Evolutionary conservation across 1,140 invertebrate species (phyloP).

Genomic region (Araneus ventricosus): DNA sequence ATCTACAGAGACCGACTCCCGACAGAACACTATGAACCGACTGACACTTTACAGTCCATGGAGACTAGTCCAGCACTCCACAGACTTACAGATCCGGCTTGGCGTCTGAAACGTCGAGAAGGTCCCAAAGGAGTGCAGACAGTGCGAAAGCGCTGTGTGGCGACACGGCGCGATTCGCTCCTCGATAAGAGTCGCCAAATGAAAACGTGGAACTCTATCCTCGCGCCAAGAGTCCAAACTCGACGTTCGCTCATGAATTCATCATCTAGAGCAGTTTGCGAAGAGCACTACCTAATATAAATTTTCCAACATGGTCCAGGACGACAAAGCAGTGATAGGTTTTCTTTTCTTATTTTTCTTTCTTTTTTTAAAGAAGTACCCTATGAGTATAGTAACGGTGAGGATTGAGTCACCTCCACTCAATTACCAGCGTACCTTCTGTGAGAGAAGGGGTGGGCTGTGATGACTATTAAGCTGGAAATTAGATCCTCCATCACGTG

Average conservation of each 20-base stretch:
- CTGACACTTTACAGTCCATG: constrained; percentile 5
- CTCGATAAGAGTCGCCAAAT: not conserved
- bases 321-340: too few relatives aligned
- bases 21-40: constrained; percentile 20
- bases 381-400: too few relatives aligned
- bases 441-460: too few relatives aligned
- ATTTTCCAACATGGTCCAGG: constrained; percentile 39
- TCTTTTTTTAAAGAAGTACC: too few relatives aligned
- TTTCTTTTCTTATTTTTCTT: too few relatives aligned
- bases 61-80: not conserved
- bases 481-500: too few relatives aligned
- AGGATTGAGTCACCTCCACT: too few relatives aligned
- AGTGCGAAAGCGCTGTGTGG: constrained; percentile 45
- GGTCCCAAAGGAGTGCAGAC: constrained; percentile 56
- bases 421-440: too few relatives aligned
- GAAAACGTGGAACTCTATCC: not conserved
- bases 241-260: not conserved
- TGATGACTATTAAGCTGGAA: too few relatives aligned
- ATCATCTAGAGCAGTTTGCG: not conserved
- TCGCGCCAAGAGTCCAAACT: not conserved
- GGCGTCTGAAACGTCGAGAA: constrained; percentile 38
- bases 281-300: constrained; percentile 47
- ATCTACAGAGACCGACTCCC: not conserved
- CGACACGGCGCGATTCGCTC: not conserved
- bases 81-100: not conserved